Conservation (phyloP, 2,113 vertebrate species). For the Nipponia nippon region DNA sequence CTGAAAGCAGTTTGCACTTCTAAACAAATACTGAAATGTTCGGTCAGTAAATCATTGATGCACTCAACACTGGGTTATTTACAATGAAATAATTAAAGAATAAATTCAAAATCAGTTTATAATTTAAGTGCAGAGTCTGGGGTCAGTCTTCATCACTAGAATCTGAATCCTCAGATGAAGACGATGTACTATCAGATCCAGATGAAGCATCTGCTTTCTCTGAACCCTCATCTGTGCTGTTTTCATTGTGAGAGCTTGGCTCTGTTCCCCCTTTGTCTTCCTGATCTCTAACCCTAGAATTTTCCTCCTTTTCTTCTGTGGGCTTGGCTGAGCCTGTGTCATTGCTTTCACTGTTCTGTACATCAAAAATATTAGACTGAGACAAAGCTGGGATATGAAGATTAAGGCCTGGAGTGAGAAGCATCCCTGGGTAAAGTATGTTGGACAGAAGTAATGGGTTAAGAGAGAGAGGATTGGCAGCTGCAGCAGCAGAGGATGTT, state of each 20-base stretch:
- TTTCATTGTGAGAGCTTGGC: slow-evolving; percentile 80
- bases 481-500: slow-evolving; percentile 78
- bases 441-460: slow-evolving; percentile 96
- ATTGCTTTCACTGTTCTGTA: slow-evolving; percentile 87
- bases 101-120: slow-evolving; percentile 85
- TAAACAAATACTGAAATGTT: slow-evolving; percentile 95
- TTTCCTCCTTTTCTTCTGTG: slow-evolving; percentile 71
- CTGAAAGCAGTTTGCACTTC: slow-evolving; percentile 95
- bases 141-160: slow-evolving; percentile 95
- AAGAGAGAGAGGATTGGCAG: slow-evolving; percentile 85
- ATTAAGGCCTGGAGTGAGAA: slow-evolving; percentile 99
- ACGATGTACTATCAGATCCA: slow-evolving; percentile 87
- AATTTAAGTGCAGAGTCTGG: slow-evolving; percentile 89
- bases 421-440: slow-evolving; percentile 99
- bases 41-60: slow-evolving; percentile 89
- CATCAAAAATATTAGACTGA: slow-evolving; percentile 78
- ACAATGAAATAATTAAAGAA: slow-evolving; percentile 86
- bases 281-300: slow-evolving; percentile 72
- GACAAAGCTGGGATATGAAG: slow-evolving; percentile 88
- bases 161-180: slow-evolving; percentile 90
- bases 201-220: slow-evolving; percentile 91
- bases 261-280: slow-evolving; percentile 77
- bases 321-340: slow-evolving; percentile 73
- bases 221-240: slow-evolving; percentile 94
- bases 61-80: slow-evolving; percentile 97